phyloP scores from a whole-genome alignment of 2,113 vertebrate genomes.

The Oncorhynchus mykiss region DNA sequence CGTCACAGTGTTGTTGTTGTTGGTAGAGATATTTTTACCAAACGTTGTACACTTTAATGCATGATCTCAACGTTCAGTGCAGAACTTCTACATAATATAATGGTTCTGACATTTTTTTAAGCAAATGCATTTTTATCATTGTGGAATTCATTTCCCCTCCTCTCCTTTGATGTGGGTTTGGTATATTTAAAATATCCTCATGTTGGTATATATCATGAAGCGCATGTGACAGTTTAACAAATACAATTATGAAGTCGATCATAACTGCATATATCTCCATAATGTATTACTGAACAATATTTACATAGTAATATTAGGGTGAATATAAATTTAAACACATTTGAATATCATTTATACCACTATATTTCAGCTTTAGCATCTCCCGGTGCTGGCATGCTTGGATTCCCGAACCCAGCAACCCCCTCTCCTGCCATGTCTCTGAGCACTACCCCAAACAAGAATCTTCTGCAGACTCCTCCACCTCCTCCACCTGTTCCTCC shows the following conservation, averaged over 20 bases:
- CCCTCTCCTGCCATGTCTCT: conserved; percentile 99
- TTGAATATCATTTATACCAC: conserved; percentile 79
- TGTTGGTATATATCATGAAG: conserved; percentile 58
- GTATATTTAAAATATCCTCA: conserved; percentile 49
- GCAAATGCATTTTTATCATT: conserved; percentile 55
- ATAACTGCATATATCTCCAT: conserved; percentile 57
- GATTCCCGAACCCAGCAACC: conserved; percentile 98
- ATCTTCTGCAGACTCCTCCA: conserved; percentile 97
- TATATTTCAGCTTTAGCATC: conserved; percentile 98
- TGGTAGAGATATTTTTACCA: conserved; percentile 62
- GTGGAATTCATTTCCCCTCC: conserved; percentile 46
- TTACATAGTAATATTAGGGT: conserved; percentile 65
- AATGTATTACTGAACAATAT: conserved; percentile 56
- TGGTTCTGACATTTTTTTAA: conserved; percentile 24
- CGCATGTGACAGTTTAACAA: conserved; percentile 68
- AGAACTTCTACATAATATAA: conserved; percentile 15
- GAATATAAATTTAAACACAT: conserved; percentile 41
- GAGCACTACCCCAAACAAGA: conserved; percentile 98
- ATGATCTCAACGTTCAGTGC: conserved; percentile 33
- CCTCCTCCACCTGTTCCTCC: conserved; percentile 69
- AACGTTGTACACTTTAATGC: conserved; percentile 55
- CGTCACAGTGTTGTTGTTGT: conserved; percentile 52
- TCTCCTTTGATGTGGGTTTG: conserved; percentile 61
- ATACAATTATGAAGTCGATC: conserved; percentile 17
- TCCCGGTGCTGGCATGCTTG: conserved; percentile 99